A percentile compares a stretch with the other conserved stretches of the same genome.
phyloP scores from a whole-genome alignment of 2,797 vertebrate species.

The Molossus molossus region DNA sequence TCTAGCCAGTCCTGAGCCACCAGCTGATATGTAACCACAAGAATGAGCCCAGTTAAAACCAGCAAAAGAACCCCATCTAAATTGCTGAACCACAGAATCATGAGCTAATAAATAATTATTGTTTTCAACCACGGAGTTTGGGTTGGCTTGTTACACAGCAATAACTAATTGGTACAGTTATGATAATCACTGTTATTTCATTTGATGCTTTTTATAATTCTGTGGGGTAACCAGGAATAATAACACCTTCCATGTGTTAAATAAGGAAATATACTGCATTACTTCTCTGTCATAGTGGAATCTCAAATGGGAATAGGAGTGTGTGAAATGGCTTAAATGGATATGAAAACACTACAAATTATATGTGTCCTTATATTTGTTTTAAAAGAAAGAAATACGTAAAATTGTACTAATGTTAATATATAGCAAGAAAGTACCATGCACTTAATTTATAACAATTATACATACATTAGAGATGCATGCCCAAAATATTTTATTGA shows the following conservation, averaged over 20 bases:
- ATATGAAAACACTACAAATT: slow-evolving; percentile 5
- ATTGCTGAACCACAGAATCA: neutral
- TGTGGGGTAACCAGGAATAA: neutral
- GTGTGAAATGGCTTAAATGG: neutral
- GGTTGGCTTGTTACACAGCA: neutral
- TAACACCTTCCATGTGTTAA: neutral
- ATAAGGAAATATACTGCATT: neutral
- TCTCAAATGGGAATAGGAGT: neutral
- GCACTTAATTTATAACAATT: slow-evolving; percentile 12
- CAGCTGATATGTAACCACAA: slow-evolving; percentile 13
- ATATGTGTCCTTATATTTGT: neutral
- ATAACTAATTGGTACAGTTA: slow-evolving; percentile 5
- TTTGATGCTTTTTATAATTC: slow-evolving; percentile 16
- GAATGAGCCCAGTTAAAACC: neutral
- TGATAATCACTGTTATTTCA: slow-evolving; percentile 3
- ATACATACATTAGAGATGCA: neutral
- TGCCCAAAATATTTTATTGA: slow-evolving; percentile 28
- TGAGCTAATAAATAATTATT: neutral
- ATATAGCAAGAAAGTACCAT: neutral
- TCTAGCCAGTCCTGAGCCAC: neutral
- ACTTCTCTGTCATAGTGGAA: neutral
- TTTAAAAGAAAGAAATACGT: slow-evolving; percentile 53
- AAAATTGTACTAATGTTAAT: slow-evolving; percentile 40
- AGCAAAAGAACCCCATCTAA: slow-evolving; percentile 30
- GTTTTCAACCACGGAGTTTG: neutral